These are phyloP conservation scores for Apodemia zela DNA, from an alignment of 2,888 invertebrate genomes.

Conservation along the genomic window DNA sequence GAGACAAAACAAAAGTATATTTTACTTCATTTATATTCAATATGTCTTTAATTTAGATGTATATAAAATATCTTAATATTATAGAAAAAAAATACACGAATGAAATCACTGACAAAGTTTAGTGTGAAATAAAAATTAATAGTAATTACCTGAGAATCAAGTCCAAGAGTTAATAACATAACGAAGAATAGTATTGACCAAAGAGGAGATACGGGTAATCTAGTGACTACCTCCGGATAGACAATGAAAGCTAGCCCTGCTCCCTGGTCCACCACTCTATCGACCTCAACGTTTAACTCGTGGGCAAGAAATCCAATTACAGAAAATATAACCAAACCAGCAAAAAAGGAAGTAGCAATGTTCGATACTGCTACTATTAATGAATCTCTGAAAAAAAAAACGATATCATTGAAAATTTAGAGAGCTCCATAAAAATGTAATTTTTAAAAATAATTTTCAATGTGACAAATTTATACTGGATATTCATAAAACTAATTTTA, in stretches of 20 bases:
- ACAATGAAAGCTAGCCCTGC: slow-evolving; percentile 91
- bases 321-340: slow-evolving; percentile 89
- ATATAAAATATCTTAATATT: too few relatives aligned
- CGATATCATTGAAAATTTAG: background rate
- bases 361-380: slow-evolving; percentile 88
- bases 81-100: too few relatives aligned
- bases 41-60: too few relatives aligned
- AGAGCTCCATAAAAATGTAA: background rate
- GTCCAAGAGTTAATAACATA: slow-evolving; percentile 87
- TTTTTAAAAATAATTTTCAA: too few relatives aligned
- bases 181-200: slow-evolving; percentile 92
- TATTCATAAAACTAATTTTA: too few relatives aligned
- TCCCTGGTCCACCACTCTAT: slow-evolving; percentile 87
- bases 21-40: too few relatives aligned
- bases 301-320: slow-evolving; percentile 91
- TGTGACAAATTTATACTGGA: too few relatives aligned
- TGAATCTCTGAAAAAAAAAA: slow-evolving; percentile 80
- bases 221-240: slow-evolving; percentile 91
- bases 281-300: slow-evolving; percentile 84
- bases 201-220: slow-evolving; percentile 88
- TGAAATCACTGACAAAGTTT: too few relatives aligned
- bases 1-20: too few relatives aligned
- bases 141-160: slow-evolving; percentile 82
- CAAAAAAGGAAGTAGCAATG: slow-evolving; percentile 89
- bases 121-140: too few relatives aligned